Base-by-base conservation (phyloP, 1,140 invertebrate species). In the Thalassaphorura encarpata region DNA sequence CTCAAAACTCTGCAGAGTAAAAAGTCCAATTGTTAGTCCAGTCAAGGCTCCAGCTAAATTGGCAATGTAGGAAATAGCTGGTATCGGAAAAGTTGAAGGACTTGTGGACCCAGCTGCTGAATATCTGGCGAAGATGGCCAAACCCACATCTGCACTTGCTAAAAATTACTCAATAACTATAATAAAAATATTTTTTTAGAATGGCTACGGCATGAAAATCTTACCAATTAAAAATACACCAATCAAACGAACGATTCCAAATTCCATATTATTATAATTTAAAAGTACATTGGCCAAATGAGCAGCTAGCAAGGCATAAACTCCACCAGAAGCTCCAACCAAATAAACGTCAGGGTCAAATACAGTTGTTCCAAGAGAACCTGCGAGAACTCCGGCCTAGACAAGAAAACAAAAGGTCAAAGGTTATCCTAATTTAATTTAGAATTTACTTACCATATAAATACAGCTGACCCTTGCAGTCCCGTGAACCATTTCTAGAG, bases 251-350 rank as follows among this genome's bases (percentile, higher is more conserved):
- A 94, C 77, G 54, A 94, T 83, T 33, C 91, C 92, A 70, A 93
- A 90, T 67, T 93, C 87, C 91, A 97, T 95, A 69, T 92, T 89
- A 70, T 93, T 88, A 72, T 93, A 96, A 74, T 97, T 97, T 67
- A 97, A 79, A 61, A 96, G 76, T 33, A 95, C 88, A 71, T 96
- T 96, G 56, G 91, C 89, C 62, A 97, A 77, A 76, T 97, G 93
- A 46, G 92, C 91, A 8, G 92, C 91, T 16, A 96, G 73, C 24
- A 96, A 77, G 26, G 92, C 91, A 72, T 97, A 97, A 54, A 93
- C 89, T 5, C 60, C 60, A 29, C 92, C 92, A 46, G 89, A 94
- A 8, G 93, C 91, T 26, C 92, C 92, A 29, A 94, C 90, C 21
- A 97, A 78, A 69, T 84, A 94, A 40, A 92, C 90, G 69, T 93